Conservation (phyloP, 2,797 vertebrate species). For the Bradypus variegatus region DNA sequence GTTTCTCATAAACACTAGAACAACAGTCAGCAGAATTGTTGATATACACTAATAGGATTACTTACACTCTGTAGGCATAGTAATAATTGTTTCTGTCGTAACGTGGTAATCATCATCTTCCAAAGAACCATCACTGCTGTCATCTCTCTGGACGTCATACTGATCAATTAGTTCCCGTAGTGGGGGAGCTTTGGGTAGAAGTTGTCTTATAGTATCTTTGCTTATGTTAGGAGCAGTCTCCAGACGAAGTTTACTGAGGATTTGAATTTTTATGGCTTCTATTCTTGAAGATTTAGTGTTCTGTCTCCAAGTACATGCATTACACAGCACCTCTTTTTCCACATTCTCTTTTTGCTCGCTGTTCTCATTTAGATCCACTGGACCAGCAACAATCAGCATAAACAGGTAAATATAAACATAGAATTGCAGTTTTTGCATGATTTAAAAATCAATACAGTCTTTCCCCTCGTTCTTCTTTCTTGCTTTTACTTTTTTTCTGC, state of each 20-base stretch:
- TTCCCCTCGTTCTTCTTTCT: constrained; percentile 60
- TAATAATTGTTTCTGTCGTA: constrained; percentile 93
- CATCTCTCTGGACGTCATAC: constrained; percentile 95
- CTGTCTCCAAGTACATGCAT: constrained; percentile 91
- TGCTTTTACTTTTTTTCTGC: constrained; percentile 65
- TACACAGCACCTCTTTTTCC: constrained; percentile 85
- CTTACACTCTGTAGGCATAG: constrained; percentile 96
- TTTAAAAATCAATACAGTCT: constrained; percentile 72
- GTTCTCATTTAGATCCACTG: constrained; percentile 82
- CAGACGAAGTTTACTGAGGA: constrained; percentile 97
- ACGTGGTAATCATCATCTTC: constrained; percentile 97
- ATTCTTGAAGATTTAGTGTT: constrained; percentile 92
- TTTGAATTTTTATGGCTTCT: constrained; percentile 96
- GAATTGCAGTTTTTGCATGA: constrained; percentile 81
- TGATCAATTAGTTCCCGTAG: constrained; percentile 97
- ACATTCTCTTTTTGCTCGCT: constrained; percentile 78
- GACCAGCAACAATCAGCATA: constrained; percentile 82
- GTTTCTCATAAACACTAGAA: constrained; percentile 69
- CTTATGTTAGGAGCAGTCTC: constrained; percentile 97
- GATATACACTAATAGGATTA: constrained; percentile 68
- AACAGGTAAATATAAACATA: constrained; percentile 81
- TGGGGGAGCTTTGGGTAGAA: constrained; percentile 95
- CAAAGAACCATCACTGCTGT: constrained; percentile 85
- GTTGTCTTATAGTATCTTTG: constrained; percentile 91
- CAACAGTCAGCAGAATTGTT: constrained; percentile 59